Evolutionary conservation across 2,113 vertebrate species (phyloP), one percentile per base, ranked within the genome.

Genomic region (Zosterops lateralis): DNA sequence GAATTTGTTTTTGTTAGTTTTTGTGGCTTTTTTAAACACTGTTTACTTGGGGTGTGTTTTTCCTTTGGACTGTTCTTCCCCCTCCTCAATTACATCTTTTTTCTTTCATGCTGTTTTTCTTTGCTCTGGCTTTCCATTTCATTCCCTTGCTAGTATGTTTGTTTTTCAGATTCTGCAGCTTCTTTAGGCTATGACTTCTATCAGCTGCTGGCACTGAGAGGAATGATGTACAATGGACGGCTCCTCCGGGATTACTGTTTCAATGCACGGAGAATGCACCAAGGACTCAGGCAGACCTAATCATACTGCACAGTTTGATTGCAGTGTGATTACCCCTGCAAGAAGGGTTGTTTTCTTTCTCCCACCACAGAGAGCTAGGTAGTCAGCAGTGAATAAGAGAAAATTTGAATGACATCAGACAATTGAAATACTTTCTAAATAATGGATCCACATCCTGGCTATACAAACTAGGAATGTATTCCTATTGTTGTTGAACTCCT

Each of bases 391-490:
- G 83, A 95, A 95, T 92, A 81, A 90, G 79, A 93, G 68, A 93
- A 94, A 91, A 94, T 95, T 94, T 95, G 79, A 96, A 95, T 96
- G 78, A 80, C 87, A 96, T 90, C 91, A 96, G 91, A 81, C 95
- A 95, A 92, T 95, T 84, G 94, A 84, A 96, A 92, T 92, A 90
- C 91, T 92, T 95, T 86, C 92, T 95, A 90, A 95, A 95, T 90
- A 96, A 95, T 86, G 83, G 85, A 88, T 92, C 44, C 79, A n/a
- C 82, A 93, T 90, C 92, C 73, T 78, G 45, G 54, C 72, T 95
- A 68, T 90, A 95, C 60, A 95, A 90, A 90, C 71, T 64, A 67
- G 80, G 53, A 95, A 84, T 86, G 48, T 42, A 73, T 90, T 94
- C 67, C n/a, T 93, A 65, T 88, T 95, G 71, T 83, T 91, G 67